A percentile compares a stretch with the other conserved stretches of the same genome.
These are phyloP conservation scores for Xenopus laevis DNA, from an alignment of 2,113 vertebrate species.

Conservation along the genomic window DNA sequence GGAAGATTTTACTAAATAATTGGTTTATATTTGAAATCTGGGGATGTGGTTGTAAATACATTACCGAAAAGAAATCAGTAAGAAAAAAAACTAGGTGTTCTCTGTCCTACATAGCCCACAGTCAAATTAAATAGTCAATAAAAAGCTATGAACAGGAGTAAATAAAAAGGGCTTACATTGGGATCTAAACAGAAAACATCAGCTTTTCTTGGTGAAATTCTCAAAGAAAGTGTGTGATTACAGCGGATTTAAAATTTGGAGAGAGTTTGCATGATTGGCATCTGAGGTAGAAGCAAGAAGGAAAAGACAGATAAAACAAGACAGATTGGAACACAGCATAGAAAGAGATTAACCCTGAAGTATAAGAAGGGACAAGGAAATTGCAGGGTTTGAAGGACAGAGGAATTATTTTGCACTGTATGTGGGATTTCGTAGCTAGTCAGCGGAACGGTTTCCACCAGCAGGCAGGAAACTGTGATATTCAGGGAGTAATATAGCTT, in stretches of 20 bases:
- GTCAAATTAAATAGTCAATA: no score
- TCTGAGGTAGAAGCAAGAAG: background rate
- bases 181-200: background rate
- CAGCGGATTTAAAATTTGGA: background rate
- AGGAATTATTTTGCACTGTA: background rate
- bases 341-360: background rate
- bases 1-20: no score
- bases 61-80: no score
- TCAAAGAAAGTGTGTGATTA: background rate
- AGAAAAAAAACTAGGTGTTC: no score
- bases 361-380: background rate
- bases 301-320: background rate
- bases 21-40: no score
- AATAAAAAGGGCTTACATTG: background rate
- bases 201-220: background rate
- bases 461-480: background rate
- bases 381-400: background rate
- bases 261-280: background rate
- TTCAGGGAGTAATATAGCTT: background rate
- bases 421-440: background rate
- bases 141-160: no score
- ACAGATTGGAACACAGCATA: slow-evolving; percentile 1
- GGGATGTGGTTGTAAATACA: no score
- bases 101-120: no score
- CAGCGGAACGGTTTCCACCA: background rate